Base-by-base conservation (phyloP, 35 echinoderm and acorn worm species). In the Apostichopus parvimensis region DNA sequence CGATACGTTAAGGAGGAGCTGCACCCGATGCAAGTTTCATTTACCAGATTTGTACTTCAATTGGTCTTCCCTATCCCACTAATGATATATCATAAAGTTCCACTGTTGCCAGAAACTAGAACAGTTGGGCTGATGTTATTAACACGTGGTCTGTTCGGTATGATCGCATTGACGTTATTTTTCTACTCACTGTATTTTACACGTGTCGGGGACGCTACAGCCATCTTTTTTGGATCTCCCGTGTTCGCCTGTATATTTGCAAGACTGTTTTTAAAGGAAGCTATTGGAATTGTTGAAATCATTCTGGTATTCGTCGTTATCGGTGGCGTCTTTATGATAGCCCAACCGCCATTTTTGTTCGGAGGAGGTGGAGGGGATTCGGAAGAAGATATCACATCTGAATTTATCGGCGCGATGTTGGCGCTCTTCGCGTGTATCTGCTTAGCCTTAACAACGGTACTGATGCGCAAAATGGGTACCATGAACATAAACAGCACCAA, bases 141-240 rank as follows among this genome's bases (percentile, higher is more conserved):
- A n/a, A 8, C 57, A 7, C 81, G 81, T 59, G 81, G 81, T 5
- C 9, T 84, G 23, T 58, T 84, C n/a, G 81, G 81, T 8, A 60
- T 59, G 54, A 8, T 24, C 21, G 81, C 17, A 6, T 18, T 84
- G 13, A 84, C 55, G 8, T 55, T 23, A 9, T 53, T 20, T 8
- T 84, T 55, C n/a, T 53, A 11, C 57, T 56, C 81, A 11, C 57
- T 55, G 9, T 59, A 59, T 59, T 59, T 23, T 15, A 84, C 57
- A 8, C 55, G 56, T 14, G 81, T 84, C 14, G 81, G 81, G 10
- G 81, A 84, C 22, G 28, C 80, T 6, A 83, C 28, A 4, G 56
- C 17, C 80, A 55, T 84, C 15, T 21, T 84, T 8, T 59, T 84
- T 84, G 81, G 81, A 84, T 84, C 81, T 12, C 55, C 81, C 20